phyloP scores from a whole-genome alignment of 2,113 vertebrate species.

The Gallinago jamesoni region DNA sequence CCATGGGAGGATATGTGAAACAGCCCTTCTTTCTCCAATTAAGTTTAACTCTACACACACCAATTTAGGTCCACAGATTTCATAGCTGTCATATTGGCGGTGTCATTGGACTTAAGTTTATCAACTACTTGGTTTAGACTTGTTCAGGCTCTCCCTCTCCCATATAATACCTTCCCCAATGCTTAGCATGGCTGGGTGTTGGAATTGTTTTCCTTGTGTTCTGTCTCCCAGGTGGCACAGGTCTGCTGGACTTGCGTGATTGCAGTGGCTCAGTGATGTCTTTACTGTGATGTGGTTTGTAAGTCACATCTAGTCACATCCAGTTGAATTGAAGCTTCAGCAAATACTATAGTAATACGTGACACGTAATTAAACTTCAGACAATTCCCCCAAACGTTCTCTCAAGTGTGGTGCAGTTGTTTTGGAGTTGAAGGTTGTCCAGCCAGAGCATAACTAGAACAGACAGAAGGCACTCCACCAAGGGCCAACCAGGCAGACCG shows the following conservation, averaged over 20 bases:
- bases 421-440: neutral
- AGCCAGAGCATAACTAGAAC: fast-evolving
- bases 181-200: neutral
- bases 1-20: neutral
- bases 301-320: neutral
- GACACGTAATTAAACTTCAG: neutral
- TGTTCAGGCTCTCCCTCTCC: neutral
- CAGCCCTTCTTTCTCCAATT: neutral
- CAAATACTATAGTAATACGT: neutral
- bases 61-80: neutral
- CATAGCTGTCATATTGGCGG: neutral
- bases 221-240: neutral
- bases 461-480: neutral
- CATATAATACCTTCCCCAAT: neutral
- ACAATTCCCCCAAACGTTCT: neutral
- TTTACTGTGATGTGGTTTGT: neutral
- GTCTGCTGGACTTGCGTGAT: neutral
- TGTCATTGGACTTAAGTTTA: neutral
- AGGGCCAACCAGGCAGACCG: neutral
- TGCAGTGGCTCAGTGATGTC: neutral
- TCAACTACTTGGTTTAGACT: neutral
- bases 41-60: neutral
- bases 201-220: neutral
- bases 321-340: neutral
- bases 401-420: neutral